Evolutionary conservation across 2,888 invertebrate genomes (phyloP).

Genomic region (Tetrapedia diversipes): DNA sequence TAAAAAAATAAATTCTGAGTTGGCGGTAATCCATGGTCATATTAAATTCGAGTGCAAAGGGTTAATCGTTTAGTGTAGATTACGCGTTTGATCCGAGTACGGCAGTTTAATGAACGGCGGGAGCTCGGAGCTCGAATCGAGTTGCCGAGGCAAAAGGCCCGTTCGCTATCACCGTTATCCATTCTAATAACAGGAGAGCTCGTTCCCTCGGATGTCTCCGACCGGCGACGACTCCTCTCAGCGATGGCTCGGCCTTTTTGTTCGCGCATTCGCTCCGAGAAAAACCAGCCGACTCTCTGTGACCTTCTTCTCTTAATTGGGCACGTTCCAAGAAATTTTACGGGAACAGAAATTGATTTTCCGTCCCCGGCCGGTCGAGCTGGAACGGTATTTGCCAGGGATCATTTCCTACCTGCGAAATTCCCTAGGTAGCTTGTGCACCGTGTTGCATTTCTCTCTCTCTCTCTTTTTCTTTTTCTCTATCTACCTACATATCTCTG

Average conservation of each 20-base stretch:
- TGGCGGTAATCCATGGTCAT: too few species aligned
- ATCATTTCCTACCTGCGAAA: slow-evolving; percentile 34
- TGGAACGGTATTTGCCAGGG: slow-evolving; percentile 26
- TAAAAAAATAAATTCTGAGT: too few species aligned
- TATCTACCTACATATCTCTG: not conserved
- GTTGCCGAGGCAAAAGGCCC: slow-evolving; percentile 21
- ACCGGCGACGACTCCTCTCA: not conserved
- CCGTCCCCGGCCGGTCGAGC: slow-evolving; percentile 1
- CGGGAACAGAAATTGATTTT: slow-evolving; percentile 57
- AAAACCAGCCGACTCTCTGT: slow-evolving; percentile 14
- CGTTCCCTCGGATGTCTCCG: slow-evolving; percentile 41
- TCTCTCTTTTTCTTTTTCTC: not conserved
- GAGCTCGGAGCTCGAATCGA: not conserved
- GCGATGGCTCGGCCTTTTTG: slow-evolving; percentile 8
- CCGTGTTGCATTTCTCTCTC: not conserved
- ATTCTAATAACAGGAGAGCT: slow-evolving; percentile 62
- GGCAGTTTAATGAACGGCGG: slow-evolving; percentile 43
- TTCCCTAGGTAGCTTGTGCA: not conserved
- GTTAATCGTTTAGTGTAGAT: too few species aligned
- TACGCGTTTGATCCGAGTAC: too few species aligned
- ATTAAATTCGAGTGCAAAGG: too few species aligned
- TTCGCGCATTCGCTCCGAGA: slow-evolving; percentile 1
- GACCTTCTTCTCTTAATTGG: slow-evolving; percentile 47
- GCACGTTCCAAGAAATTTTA: slow-evolving; percentile 53
- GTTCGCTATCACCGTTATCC: slow-evolving; percentile 63